Conservation (phyloP, 2,888 invertebrate genomes). For the Leptinotarsa rubiginosa region DNA sequence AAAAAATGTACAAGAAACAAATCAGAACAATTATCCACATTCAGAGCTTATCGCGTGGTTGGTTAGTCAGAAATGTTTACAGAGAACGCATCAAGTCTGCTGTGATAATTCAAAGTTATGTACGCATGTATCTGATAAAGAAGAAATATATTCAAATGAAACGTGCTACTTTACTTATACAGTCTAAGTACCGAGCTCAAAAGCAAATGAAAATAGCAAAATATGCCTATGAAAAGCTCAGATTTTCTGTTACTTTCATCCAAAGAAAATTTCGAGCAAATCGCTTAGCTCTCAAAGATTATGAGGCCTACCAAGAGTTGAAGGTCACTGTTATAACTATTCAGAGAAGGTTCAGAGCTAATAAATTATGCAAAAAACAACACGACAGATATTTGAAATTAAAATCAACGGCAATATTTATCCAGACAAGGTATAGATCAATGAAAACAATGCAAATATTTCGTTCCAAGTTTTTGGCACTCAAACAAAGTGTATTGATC, state of each 20-base stretch:
- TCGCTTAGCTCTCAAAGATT: constrained; percentile 59
- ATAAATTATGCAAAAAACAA: constrained; percentile 29
- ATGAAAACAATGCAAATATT: constrained; percentile 40
- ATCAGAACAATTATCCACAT: constrained; percentile 48
- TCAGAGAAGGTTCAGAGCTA: constrained; percentile 61
- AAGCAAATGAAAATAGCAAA: constrained; percentile 51
- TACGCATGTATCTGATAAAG: constrained; percentile 59
- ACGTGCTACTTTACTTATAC: constrained; percentile 39
- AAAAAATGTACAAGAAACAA: constrained; percentile 48
- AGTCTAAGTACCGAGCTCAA: constrained; percentile 51
- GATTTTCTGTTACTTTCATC: constrained; percentile 54
- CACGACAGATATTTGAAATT: constrained; percentile 32
- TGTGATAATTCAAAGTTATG: constrained; percentile 63
- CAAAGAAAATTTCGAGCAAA: constrained; percentile 69
- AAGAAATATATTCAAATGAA: constrained; percentile 46
- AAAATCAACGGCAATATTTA: constrained; percentile 41
- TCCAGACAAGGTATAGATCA: constrained; percentile 55
- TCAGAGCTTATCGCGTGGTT: constrained; percentile 52
- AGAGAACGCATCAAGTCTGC: constrained; percentile 41
- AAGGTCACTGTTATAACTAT: constrained; percentile 59
- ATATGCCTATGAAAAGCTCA: constrained; percentile 49
- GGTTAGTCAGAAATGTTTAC: constrained; percentile 50
- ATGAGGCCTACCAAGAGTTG: constrained; percentile 57
- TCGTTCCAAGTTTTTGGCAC: constrained; percentile 45
- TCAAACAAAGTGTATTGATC: constrained; percentile 43